These are phyloP conservation scores for Dicrostonyx torquatus DNA, from an alignment of 2,797 vertebrate species.

Conservation along the genomic window DNA sequence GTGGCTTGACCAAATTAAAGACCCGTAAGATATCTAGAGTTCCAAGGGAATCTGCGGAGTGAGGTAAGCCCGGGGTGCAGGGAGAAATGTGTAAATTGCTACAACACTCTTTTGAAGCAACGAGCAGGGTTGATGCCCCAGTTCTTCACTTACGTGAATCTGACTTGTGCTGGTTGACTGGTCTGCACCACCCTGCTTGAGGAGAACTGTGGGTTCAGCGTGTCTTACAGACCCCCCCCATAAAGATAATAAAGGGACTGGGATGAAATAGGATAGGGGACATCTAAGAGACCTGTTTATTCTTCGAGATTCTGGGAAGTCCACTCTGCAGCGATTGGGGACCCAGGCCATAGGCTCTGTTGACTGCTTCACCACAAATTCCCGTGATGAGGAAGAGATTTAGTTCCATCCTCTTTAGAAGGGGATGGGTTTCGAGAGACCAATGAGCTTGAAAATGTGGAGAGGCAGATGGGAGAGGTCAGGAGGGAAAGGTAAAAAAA, in stretches of 20 bases:
- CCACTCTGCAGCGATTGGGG: not conserved
- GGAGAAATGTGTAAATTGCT: not conserved
- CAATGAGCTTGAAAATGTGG: not conserved
- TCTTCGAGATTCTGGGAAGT: not conserved
- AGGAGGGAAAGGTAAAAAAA: not conserved
- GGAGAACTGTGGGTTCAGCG: not conserved
- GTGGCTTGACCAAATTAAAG: not conserved
- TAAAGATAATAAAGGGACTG: not conserved
- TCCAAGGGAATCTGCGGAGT: not conserved
- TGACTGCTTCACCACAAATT: not conserved
- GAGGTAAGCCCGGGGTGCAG: not conserved
- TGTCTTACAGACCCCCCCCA: not conserved
- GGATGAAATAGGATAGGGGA: rapidly evolving
- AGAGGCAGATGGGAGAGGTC: not conserved
- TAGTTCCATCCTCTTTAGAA: not conserved
- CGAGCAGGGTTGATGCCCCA: not conserved
- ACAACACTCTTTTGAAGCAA: not conserved
- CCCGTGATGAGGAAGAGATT: not conserved
- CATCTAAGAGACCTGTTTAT: no score
- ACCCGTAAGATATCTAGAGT: not conserved
- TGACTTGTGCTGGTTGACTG: not conserved
- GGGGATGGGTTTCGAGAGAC: not conserved
- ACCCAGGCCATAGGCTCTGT: not conserved
- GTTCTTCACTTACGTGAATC: not conserved
- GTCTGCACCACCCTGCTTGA: not conserved